Evolutionary conservation across 2,797 vertebrate species (phyloP).

Genomic region (Halcyon leucocephala): DNA sequence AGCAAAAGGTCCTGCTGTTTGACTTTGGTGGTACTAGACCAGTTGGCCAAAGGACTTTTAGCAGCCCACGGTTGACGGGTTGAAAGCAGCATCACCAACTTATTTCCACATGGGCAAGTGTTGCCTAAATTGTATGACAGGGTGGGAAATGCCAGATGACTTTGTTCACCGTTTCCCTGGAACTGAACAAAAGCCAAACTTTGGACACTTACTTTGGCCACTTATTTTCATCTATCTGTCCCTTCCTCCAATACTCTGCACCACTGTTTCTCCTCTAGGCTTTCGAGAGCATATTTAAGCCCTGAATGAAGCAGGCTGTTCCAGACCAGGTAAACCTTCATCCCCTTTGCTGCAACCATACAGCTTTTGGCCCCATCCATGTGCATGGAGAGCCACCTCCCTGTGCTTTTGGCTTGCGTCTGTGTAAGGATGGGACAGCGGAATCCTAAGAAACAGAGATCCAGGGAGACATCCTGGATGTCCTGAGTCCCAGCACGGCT

Average conservation of each 20-base stretch:
- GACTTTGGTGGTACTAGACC: background rate
- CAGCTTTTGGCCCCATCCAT: background rate
- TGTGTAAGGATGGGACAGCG: background rate
- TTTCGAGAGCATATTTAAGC: fast-evolving
- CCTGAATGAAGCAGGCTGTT: background rate
- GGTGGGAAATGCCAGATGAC: background rate
- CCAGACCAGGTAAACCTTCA: background rate
- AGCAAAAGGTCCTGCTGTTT: background rate
- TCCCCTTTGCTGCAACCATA: background rate
- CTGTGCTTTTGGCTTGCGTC: background rate
- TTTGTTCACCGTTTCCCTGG: background rate
- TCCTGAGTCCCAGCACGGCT: background rate
- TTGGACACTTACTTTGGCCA: background rate
- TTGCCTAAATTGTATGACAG: background rate
- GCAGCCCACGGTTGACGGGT: fast-evolving
- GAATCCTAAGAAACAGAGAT: background rate
- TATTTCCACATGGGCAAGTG: background rate
- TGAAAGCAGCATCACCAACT: background rate
- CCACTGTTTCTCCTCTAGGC: background rate
- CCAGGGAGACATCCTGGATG: background rate
- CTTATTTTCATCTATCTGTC: background rate
- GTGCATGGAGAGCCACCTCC: background rate
- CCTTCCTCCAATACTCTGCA: background rate
- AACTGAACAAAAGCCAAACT: background rate
- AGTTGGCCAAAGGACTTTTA: background rate